phyloP scores from a whole-genome alignment of 2,113 vertebrate species.

The Ailurus styani region DNA sequence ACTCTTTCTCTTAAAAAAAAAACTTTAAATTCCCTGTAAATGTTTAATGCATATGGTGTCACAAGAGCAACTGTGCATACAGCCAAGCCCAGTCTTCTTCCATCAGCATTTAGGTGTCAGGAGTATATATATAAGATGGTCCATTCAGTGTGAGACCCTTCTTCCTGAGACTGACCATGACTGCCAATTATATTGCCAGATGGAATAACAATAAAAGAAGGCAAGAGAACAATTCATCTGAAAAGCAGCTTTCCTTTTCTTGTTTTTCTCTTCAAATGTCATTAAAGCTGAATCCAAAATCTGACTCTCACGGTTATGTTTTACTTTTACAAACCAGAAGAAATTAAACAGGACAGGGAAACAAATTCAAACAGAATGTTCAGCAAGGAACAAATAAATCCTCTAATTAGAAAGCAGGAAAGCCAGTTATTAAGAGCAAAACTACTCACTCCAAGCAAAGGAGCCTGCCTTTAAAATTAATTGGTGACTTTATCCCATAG shows the following conservation, averaged over 20 bases:
- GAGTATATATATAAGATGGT: background rate
- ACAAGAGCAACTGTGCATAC: background rate
- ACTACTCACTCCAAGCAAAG: background rate
- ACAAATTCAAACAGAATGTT: constrained; percentile 58
- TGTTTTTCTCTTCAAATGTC: constrained; percentile 53
- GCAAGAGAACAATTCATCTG: background rate
- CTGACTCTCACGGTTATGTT: constrained; percentile 33
- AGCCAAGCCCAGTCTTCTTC: background rate
- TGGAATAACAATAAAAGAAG: background rate
- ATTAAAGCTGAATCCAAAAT: constrained; percentile 41
- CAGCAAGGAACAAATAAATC: constrained; percentile 13
- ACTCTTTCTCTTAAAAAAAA: background rate
- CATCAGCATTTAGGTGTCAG: background rate
- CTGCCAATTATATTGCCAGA: constrained; percentile 25
- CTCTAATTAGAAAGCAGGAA: constrained; percentile 5
- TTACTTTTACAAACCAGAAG: constrained; percentile 52
- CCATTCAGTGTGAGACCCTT: background rate
- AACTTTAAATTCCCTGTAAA: background rate
- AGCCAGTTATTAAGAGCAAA: background rate
- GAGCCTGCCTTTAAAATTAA: background rate
- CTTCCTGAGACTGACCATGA: background rate
- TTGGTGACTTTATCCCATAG: background rate
- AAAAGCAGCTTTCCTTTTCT: constrained; percentile 34
- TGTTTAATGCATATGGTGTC: background rate
- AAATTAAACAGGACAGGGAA: constrained; percentile 65